Evolutionary conservation across 2,113 vertebrate genomes (phyloP).

Genomic region (Lynx canadensis): DNA sequence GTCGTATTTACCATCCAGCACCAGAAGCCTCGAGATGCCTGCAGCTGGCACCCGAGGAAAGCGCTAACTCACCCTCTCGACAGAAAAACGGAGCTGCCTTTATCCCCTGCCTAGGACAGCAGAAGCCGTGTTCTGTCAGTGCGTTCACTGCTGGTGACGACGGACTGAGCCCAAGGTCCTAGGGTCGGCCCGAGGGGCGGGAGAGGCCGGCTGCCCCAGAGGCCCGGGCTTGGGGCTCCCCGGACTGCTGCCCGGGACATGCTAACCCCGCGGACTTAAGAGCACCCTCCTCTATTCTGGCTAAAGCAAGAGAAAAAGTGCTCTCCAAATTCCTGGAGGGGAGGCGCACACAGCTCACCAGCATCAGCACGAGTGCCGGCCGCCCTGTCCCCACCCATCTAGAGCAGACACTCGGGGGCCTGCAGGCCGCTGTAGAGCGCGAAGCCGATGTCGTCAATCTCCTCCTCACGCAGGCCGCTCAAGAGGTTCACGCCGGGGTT

Average conservation of each 20-base stretch:
- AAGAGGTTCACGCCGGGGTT: slow-evolving; percentile 91
- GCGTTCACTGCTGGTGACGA: slow-evolving; percentile 43
- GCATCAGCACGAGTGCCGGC: neutral
- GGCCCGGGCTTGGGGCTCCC: neutral
- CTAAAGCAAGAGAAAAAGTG: neutral
- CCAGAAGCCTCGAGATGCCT: neutral
- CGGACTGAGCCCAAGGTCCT: neutral
- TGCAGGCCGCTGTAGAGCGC: slow-evolving; percentile 90
- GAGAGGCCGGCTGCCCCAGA: neutral
- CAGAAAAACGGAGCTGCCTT: neutral
- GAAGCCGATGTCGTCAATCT: slow-evolving; percentile 94
- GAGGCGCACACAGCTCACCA: neutral
- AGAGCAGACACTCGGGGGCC: slow-evolving; percentile 87
- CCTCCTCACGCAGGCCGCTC: slow-evolving; percentile 86
- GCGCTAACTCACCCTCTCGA: neutral
- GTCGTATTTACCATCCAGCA: too few relatives aligned
- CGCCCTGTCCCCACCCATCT: neutral
- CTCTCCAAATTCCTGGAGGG: neutral
- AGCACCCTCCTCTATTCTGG: neutral
- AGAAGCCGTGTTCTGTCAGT: neutral
- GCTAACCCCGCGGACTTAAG: neutral
- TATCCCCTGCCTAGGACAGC: neutral
- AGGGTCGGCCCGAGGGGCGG: neutral
- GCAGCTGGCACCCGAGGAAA: neutral
- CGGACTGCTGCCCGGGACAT: neutral